phyloP scores from a whole-genome alignment of 2,888 invertebrate genomes.

The Tetragonisca angustula region DNA sequence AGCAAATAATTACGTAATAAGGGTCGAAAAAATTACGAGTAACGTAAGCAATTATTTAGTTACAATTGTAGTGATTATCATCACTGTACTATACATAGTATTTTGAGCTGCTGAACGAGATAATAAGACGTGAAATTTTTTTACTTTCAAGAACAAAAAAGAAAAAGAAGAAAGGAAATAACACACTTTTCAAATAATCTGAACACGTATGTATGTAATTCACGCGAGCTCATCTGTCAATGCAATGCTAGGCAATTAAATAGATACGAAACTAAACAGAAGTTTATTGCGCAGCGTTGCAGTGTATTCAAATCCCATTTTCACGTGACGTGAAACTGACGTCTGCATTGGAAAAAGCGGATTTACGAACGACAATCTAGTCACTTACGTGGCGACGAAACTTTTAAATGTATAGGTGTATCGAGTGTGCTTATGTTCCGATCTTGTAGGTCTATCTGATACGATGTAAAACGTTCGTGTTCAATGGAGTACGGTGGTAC shows the following conservation, averaged over 20 bases:
- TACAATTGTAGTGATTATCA: no score
- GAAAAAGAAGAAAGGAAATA: no score
- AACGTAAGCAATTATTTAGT: no score
- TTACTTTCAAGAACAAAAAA: no score
- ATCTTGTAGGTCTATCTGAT: slow-evolving; percentile 34
- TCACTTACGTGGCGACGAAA: slow-evolving; percentile 7
- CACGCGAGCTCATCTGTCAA: no score
- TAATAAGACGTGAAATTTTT: no score
- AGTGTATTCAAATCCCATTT: neutral
- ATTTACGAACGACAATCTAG: slow-evolving; percentile 11
- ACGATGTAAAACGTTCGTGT: slow-evolving; percentile 49
- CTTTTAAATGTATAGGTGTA: slow-evolving; percentile 18
- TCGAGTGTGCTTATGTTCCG: neutral
- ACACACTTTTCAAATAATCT: neutral
- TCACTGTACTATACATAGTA: no score
- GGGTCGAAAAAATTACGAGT: no score
- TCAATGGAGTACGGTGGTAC: slow-evolving; percentile 61
- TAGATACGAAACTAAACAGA: neutral
- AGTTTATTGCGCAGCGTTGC: neutral
- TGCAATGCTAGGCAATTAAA: neutral
- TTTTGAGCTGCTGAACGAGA: no score
- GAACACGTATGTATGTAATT: neutral
- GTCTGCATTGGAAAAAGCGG: neutral
- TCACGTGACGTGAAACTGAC: neutral
- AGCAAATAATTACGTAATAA: no score